phyloP scores from a whole-genome alignment of 1,140 invertebrate genomes.

The Bilobella aurantiaca region DNA sequence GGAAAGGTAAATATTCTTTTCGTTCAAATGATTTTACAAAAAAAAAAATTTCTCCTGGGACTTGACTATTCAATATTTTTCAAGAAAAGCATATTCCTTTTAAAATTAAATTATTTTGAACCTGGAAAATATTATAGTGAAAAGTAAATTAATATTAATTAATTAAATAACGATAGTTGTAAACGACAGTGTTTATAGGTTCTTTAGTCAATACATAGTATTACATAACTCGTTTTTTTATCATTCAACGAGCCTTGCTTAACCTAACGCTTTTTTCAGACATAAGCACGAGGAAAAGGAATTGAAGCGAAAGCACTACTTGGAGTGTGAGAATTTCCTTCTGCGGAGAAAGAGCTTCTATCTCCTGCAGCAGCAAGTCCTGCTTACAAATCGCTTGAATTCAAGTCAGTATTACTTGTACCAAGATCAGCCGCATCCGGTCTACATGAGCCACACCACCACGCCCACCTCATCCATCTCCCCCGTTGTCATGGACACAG shows the following conservation, averaged over 20 bases:
- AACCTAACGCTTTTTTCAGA: not conserved
- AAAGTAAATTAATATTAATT: no score
- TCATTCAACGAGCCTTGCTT: no score
- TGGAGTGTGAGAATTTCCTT: conserved; percentile 16
- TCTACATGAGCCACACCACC: not conserved
- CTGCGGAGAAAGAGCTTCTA: conserved; percentile 10
- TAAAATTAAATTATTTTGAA: no score
- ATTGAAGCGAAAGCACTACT: conserved; percentile 7
- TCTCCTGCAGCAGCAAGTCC: not conserved
- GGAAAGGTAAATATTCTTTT: conserved; percentile 14
- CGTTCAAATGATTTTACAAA: no score
- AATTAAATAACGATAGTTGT: no score
- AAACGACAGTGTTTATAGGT: not conserved
- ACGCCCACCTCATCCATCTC: conserved; percentile 1
- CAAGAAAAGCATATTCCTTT: no score
- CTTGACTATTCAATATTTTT: no score
- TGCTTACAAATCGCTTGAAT: not conserved
- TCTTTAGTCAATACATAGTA: not conserved
- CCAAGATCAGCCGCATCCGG: no score
- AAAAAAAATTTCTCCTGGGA: no score
- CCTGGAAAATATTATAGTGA: no score
- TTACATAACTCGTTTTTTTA: not conserved
- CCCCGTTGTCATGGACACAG: no score
- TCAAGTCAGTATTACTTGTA: not conserved
- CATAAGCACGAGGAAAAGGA: conserved; percentile 17